phyloP scores from a whole-genome alignment of 1,140 invertebrate genomes.

The Saccostrea glomerata region DNA sequence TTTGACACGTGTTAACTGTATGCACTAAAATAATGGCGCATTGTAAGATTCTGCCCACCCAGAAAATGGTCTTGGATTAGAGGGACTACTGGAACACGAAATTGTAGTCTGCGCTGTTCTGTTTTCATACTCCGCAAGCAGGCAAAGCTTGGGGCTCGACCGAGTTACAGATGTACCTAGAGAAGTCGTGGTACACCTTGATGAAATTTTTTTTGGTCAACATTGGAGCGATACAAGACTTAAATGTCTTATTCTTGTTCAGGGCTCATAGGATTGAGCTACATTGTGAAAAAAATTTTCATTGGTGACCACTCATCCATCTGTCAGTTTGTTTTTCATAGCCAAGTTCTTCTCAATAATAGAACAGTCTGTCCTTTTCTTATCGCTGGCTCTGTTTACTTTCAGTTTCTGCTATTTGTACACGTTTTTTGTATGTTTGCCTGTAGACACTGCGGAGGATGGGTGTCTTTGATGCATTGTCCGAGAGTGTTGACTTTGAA shows the following conservation, averaged over 20 bases:
- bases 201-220: not conserved
- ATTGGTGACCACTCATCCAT: constrained; percentile 33
- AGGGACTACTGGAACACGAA: not conserved
- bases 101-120: not conserved
- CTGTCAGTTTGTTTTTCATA: constrained; percentile 24
- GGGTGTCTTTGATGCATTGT: constrained; percentile 1
- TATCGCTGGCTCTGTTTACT: not conserved
- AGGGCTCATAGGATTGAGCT: not conserved
- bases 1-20: constrained; percentile 7
- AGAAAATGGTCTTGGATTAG: not conserved
- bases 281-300: not conserved
- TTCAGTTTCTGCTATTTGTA: constrained; percentile 31
- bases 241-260: not conserved
- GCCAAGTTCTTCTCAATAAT: constrained; percentile 2
- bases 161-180: not conserved
- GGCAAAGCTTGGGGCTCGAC: not conserved
- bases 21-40: constrained; percentile 26
- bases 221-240: not conserved
- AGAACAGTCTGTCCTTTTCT: constrained; percentile 9
- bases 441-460: not conserved
- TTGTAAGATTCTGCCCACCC: constrained; percentile 24
- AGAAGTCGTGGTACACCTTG: not conserved
- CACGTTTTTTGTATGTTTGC: constrained; percentile 13
- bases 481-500: not conserved
- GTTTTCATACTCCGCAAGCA: not conserved